A percentile compares a stretch with the other conserved stretches of the same genome.
These are phyloP conservation scores for Lasioglossum lativentre DNA, from an alignment of 2,888 invertebrate genomes.

Conservation along the genomic window DNA sequence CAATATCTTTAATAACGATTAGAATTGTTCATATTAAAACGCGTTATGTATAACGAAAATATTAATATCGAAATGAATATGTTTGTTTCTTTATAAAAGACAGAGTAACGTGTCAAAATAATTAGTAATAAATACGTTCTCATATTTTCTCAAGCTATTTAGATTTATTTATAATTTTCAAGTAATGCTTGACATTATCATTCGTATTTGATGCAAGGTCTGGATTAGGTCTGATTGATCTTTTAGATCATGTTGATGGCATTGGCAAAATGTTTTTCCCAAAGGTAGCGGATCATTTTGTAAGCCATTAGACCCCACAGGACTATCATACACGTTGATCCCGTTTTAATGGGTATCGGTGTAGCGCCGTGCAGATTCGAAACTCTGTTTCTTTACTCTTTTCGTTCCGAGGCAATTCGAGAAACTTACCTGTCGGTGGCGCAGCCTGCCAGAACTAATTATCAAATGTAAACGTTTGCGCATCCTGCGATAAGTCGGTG, in stretches of 20 bases:
- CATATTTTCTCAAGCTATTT: no score
- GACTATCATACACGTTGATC: not conserved
- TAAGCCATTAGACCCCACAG: not conserved
- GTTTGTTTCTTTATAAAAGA: not conserved
- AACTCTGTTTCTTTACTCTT: conserved; percentile 2
- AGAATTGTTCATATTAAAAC: no score
- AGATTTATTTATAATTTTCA: no score
- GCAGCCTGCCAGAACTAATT: conserved; percentile 13
- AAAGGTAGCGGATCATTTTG: not conserved
- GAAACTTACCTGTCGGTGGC: not conserved
- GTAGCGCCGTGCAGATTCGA: not conserved
- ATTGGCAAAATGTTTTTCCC: not conserved
- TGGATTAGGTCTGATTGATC: no score
- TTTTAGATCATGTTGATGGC: not conserved
- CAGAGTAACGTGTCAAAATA: no score
- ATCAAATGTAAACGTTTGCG: conserved; percentile 35
- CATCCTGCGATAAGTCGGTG: not conserved
- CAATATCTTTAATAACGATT: not conserved
- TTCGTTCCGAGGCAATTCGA: not conserved
- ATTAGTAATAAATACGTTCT: no score
- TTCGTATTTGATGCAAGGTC: no score
- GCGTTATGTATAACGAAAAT: not conserved
- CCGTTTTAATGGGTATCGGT: not conserved
- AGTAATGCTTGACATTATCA: no score
- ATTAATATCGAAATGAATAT: not conserved